phyloP scores from a whole-genome alignment of 2,888 invertebrate species.

The Aleiodes testaceus region DNA sequence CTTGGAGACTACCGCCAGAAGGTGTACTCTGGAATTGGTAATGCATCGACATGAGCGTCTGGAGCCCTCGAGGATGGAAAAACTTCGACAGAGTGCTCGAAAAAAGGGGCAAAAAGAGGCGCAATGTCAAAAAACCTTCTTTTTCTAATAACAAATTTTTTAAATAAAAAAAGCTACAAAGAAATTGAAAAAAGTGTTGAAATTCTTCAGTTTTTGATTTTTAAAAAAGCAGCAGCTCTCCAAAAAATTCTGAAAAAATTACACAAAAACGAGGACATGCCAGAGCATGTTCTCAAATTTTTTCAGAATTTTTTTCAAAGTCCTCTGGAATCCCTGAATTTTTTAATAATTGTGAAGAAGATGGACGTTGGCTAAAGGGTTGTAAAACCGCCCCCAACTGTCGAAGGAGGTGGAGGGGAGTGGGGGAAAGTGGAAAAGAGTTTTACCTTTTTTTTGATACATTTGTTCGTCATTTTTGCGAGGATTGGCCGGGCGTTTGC shows the following conservation, averaged over 20 bases:
- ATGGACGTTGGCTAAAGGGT: conserved; percentile 13
- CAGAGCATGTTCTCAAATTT: too few species aligned
- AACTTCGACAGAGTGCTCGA: conserved; percentile 2
- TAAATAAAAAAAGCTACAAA: too few species aligned
- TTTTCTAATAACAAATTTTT: too few species aligned
- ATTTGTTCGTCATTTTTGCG: conserved; percentile 12
- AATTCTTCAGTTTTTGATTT: too few species aligned
- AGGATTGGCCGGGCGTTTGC: conserved; percentile 37
- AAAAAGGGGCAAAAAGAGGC: conserved; percentile 5
- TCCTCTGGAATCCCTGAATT: too few species aligned
- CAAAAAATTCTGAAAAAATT: too few species aligned
- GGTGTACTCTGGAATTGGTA: conserved; percentile 29
- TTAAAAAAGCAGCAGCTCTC: too few species aligned
- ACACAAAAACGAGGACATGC: too few species aligned
- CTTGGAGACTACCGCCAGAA: conserved; percentile 16
- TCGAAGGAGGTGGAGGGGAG: conserved; percentile 22
- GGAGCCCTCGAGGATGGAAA: conserved; percentile 9
- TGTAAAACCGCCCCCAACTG: conserved; percentile 38
- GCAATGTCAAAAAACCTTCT: background rate
- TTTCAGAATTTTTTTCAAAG: too few species aligned
- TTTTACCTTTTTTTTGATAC: conserved; percentile 1
- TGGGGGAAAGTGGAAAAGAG: conserved; percentile 4
- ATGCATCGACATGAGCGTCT: conserved; percentile 34
- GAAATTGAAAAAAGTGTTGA: background rate
- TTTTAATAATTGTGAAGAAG: too few species aligned